phyloP scores from a whole-genome alignment of 2,113 vertebrate genomes.

The Phyllopteryx taeniolatus region DNA sequence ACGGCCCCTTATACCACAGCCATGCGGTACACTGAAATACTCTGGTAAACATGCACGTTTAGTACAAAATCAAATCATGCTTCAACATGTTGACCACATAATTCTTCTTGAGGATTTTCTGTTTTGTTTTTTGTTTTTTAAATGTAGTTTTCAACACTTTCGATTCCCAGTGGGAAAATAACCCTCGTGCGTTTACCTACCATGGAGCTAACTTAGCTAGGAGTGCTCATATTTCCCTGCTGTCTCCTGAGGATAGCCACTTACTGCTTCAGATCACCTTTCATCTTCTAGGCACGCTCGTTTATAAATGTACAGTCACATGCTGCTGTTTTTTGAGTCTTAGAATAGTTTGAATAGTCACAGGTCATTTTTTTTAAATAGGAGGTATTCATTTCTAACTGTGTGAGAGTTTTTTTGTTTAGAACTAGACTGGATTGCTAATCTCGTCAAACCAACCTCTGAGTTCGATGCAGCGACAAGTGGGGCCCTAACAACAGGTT shows the following conservation, averaged over 20 bases:
- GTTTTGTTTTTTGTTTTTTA: neutral
- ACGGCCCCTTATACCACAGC: no score
- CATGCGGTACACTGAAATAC: no score
- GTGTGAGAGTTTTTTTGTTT: neutral
- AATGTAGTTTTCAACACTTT: slow-evolving; percentile 20
- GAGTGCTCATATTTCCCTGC: slow-evolving; percentile 38
- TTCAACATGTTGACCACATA: slow-evolving; percentile 8
- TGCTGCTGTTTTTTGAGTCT: neutral
- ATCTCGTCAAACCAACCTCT: neutral
- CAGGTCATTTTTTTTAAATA: neutral
- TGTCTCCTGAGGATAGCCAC: slow-evolving; percentile 30
- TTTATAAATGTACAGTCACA: slow-evolving; percentile 25
- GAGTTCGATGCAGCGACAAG: slow-evolving; percentile 5
- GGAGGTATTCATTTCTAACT: neutral
- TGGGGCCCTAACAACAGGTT: slow-evolving; percentile 20
- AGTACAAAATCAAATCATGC: slow-evolving; percentile 52
- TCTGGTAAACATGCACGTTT: no score
- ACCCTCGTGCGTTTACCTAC: slow-evolving; percentile 25
- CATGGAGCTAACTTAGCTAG: slow-evolving; percentile 2
- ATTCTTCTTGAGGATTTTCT: slow-evolving; percentile 18
- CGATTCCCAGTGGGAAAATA: slow-evolving; percentile 36
- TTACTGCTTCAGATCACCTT: slow-evolving; percentile 42
- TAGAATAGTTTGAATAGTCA: neutral
- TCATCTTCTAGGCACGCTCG: slow-evolving; percentile 31
- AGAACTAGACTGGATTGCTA: neutral